Conservation (phyloP, 2,797 vertebrate genomes). For the Nyctibius grandis region DNA sequence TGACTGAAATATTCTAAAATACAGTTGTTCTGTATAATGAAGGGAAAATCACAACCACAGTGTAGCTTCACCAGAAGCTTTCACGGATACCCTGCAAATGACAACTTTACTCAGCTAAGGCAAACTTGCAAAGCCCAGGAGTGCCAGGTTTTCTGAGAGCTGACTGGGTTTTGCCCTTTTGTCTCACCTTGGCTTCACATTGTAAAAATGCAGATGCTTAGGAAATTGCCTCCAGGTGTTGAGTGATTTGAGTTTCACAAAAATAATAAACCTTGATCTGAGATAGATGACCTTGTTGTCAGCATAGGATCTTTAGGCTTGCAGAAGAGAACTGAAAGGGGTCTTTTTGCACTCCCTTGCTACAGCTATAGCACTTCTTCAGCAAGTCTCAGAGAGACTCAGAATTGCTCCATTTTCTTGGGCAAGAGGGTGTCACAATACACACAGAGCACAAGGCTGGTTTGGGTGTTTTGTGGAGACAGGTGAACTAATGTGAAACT, state of each 20-base stretch:
- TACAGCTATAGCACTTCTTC: background rate
- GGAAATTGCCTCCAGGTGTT: slow-evolving; percentile 59
- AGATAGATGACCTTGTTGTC: slow-evolving; percentile 30
- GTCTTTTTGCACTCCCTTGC: background rate
- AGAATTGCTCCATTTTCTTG: background rate
- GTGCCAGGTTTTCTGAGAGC: slow-evolving; percentile 2
- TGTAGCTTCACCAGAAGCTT: background rate
- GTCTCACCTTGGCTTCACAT: slow-evolving; percentile 36
- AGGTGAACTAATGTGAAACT: background rate
- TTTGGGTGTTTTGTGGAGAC: background rate
- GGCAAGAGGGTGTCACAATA: background rate
- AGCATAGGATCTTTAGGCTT: background rate
- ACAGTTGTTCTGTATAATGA: background rate
- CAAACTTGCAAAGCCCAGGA: background rate
- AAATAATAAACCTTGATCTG: slow-evolving; percentile 47
- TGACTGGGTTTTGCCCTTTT: slow-evolving; percentile 30
- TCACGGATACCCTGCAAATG: background rate
- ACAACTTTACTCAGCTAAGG: background rate
- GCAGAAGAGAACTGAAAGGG: background rate
- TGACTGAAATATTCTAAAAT: background rate
- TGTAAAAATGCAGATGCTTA: slow-evolving; percentile 60
- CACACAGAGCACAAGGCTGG: background rate
- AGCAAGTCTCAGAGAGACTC: background rate
- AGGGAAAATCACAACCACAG: background rate
- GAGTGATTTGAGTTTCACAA: slow-evolving; percentile 36